Evolutionary conservation across 2,888 invertebrate species (phyloP).

Genomic region (Eutolmus rufibarbis): DNA sequence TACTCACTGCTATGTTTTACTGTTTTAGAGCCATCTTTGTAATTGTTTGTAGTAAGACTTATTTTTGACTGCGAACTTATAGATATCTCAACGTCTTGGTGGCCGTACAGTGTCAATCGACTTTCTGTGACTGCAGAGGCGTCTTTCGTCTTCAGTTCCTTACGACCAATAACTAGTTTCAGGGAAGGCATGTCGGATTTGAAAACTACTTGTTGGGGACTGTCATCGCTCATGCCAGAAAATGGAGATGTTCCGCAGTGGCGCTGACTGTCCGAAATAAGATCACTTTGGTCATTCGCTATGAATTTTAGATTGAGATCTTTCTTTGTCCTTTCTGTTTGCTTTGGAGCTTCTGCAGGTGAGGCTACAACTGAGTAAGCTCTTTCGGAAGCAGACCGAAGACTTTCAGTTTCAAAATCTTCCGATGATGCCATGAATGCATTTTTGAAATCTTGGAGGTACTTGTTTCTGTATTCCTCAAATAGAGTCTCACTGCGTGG

Average conservation of each 20-base stretch:
- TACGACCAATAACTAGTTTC: constrained; percentile 65
- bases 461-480: constrained; percentile 1
- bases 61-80: constrained; percentile 66
- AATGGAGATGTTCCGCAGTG: constrained; percentile 49
- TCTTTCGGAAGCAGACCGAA: constrained; percentile 12
- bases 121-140: constrained; percentile 66
- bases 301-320: constrained; percentile 45
- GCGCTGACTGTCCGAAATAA: constrained; percentile 34
- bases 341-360: neutral
- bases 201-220: constrained; percentile 25
- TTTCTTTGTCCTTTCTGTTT: constrained; percentile 34
- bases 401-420: constrained; percentile 49
- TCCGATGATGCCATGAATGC: constrained; percentile 47
- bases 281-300: constrained; percentile 15
- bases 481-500: neutral
- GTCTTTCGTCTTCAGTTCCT: constrained; percentile 65
- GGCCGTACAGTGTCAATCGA: constrained; percentile 65
- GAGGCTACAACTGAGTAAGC: neutral
- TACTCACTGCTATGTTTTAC: constrained; percentile 42
- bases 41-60: constrained; percentile 60
- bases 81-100: constrained; percentile 66
- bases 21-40: constrained; percentile 40
- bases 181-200: constrained; percentile 55
- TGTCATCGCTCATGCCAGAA: constrained; percentile 42
- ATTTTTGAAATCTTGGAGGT: neutral